Percentiles rank a stretch among this genome's conserved stretches.
Evolutionary conservation across 2,888 invertebrate genomes (phyloP).

Genomic region (Lumbricus terrestris): DNA sequence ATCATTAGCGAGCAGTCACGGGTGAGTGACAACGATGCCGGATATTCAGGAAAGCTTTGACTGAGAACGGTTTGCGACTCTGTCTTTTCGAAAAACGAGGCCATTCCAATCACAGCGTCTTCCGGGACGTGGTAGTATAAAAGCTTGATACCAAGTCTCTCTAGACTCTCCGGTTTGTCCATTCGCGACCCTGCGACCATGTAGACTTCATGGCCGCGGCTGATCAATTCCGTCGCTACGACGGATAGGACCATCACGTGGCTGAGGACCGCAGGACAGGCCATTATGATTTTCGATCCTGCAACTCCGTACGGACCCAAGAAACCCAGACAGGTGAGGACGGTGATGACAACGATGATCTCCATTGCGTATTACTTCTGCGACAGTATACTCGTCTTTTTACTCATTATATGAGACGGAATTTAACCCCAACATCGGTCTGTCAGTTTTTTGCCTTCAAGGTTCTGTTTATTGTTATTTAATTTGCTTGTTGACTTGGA

Average conservation of each 20-base stretch:
- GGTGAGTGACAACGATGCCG: background rate
- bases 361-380: too few species aligned
- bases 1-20: slow-evolving; percentile 3
- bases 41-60: background rate
- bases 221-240: slow-evolving; percentile 21
- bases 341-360: too few species aligned
- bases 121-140: background rate
- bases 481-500: too few species aligned
- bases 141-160: background rate
- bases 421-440: too few species aligned
- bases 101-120: background rate
- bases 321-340: too few species aligned
- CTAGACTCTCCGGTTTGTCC: background rate
- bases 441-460: too few species aligned
- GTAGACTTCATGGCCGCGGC: slow-evolving; percentile 26
- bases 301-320: too few species aligned
- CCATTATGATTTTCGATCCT: slow-evolving; percentile 21
- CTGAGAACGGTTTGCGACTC: background rate
- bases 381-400: too few species aligned
- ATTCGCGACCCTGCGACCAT: background rate
- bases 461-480: too few species aligned
- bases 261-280: background rate
- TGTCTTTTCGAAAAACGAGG: background rate
- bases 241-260: slow-evolving; percentile 11
- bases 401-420: too few species aligned